phyloP scores from a whole-genome alignment of 2,797 vertebrate species.

The Rhodeus uyekii region DNA sequence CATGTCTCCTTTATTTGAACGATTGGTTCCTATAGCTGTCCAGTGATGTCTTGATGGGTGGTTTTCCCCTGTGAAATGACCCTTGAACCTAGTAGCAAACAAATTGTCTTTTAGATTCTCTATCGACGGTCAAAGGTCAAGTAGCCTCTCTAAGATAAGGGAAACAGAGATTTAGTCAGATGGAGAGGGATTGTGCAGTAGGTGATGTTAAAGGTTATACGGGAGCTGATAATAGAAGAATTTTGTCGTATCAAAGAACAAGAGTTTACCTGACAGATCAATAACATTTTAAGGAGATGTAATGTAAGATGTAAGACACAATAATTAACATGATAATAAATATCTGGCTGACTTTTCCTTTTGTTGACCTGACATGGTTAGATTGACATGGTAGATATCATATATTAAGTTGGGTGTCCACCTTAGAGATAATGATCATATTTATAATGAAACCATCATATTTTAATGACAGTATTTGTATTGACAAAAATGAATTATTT shows the following conservation, averaged over 20 bases:
- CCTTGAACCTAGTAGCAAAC: conserved; percentile 42
- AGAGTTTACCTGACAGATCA: conserved; percentile 6
- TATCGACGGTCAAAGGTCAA: conserved; percentile 50
- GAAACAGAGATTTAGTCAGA: conserved; percentile 8
- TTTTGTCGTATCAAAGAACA: not conserved
- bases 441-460: too few relatives aligned
- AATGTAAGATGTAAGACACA: not conserved
- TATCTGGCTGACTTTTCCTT: too few relatives aligned
- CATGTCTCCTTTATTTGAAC: conserved; percentile 59
- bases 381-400: too few relatives aligned
- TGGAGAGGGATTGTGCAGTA: conserved; percentile 41
- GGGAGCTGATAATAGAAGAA: not conserved
- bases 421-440: too few relatives aligned
- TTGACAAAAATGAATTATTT: too few relatives aligned
- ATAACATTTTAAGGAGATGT: not conserved
- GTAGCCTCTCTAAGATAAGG: conserved; percentile 15
- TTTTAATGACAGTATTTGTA: too few relatives aligned
- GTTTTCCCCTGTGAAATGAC: conserved; percentile 47
- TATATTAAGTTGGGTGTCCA: too few relatives aligned
- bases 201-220: conserved; percentile 2
- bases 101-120: conserved; percentile 43
- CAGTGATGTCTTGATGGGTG: conserved; percentile 12
- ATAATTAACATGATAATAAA: too few relatives aligned
- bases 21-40: conserved; percentile 61
- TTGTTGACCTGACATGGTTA: too few relatives aligned